Conservation (phyloP, 2,888 invertebrate species). For the Stenurella melanura region DNA sequence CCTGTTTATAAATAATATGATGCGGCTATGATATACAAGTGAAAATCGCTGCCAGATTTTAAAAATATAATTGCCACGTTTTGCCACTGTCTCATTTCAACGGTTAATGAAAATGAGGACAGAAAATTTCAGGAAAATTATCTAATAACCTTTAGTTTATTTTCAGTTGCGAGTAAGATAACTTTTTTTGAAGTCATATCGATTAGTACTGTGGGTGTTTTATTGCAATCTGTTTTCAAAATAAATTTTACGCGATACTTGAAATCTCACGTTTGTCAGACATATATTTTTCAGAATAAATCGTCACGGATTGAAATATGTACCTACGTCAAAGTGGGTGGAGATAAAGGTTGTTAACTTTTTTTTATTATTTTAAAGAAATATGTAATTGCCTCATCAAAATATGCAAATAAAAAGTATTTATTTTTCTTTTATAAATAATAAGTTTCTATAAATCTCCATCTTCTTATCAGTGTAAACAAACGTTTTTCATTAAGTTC, state of each 20-base stretch:
- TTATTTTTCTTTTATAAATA: conserved; percentile 21
- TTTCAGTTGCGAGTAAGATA: conserved; percentile 47
- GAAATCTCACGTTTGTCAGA: background rate
- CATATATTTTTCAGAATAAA: conserved; percentile 5
- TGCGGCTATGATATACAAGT: conserved; percentile 41
- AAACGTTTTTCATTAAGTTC: conserved; percentile 9
- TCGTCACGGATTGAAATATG: conserved; percentile 12
- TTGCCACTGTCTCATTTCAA: conserved; percentile 52
- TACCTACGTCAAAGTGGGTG: conserved; percentile 23
- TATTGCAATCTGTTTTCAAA: conserved; percentile 15
- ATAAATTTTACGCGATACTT: conserved; percentile 12
- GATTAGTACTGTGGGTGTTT: conserved; percentile 39
- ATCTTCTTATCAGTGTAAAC: conserved; percentile 31
- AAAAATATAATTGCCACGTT: conserved; percentile 51
- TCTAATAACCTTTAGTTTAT: conserved; percentile 55
- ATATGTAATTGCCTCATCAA: conserved; percentile 10
- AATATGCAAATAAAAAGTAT: conserved; percentile 36
- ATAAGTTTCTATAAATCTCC: conserved; percentile 9
- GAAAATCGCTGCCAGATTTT: conserved; percentile 53
- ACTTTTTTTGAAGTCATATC: conserved; percentile 20
- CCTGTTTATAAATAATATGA: conserved; percentile 1
- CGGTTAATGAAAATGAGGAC: conserved; percentile 52
- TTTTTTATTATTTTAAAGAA: conserved; percentile 23
- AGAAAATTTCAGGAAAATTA: conserved; percentile 52
- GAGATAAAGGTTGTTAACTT: conserved; percentile 27